Evolutionary conservation across 2,888 invertebrate genomes (phyloP).

Genomic region (Rhimphoctona megacephalus): DNA sequence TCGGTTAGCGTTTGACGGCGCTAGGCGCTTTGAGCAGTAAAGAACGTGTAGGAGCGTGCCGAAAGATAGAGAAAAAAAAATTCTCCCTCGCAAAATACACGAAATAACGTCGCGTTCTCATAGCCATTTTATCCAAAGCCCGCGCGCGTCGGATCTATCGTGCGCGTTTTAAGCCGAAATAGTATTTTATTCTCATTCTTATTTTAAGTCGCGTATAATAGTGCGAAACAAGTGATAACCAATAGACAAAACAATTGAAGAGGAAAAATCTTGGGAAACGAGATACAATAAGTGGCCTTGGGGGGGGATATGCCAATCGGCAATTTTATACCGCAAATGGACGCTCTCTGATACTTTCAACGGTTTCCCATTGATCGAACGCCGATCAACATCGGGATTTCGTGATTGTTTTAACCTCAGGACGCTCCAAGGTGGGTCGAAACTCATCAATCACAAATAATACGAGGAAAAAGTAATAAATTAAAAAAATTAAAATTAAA

Average conservation of each 20-base stretch:
- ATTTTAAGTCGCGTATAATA: neutral
- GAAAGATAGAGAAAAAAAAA: neutral
- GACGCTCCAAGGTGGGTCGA: slow-evolving; percentile 70
- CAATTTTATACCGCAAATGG: slow-evolving; percentile 65
- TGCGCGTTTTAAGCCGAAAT: neutral
- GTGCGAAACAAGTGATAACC: neutral
- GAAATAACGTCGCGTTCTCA: slow-evolving; percentile 25
- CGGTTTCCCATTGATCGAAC: slow-evolving; percentile 58
- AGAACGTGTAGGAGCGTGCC: slow-evolving; percentile 24
- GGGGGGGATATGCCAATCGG: slow-evolving; percentile 71
- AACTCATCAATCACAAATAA: neutral
- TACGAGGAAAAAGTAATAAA: neutral
- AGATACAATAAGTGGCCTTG: slow-evolving; percentile 1
- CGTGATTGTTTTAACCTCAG: slow-evolving; percentile 51
- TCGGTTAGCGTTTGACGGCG: slow-evolving; percentile 24
- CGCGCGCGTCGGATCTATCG: slow-evolving; percentile 12
- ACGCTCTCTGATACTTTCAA: slow-evolving; percentile 68
- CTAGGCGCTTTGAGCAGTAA: slow-evolving; percentile 17
- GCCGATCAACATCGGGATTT: slow-evolving; percentile 69
- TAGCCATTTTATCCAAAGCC: slow-evolving; percentile 30
- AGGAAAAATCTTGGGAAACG: neutral
- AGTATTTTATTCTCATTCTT: neutral
- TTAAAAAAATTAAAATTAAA: neutral
- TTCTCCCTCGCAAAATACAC: slow-evolving; percentile 37
- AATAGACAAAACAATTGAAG: neutral